Evolutionary conservation across 2,113 vertebrate genomes (phyloP), one percentile per base, ranked within the genome.

Genomic region (Poecilia latipinna): DNA sequence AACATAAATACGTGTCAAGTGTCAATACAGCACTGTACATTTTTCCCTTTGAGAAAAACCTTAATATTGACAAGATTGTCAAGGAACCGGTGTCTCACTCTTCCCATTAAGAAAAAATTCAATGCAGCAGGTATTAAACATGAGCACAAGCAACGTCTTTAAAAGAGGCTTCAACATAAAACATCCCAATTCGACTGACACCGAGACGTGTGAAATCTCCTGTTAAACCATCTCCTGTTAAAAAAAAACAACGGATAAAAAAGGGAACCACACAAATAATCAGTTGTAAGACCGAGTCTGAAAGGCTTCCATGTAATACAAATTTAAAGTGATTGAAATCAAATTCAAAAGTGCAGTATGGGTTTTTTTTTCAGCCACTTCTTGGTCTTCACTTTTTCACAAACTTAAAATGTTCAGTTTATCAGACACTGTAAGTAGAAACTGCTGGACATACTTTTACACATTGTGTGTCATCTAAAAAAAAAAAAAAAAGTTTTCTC

Each of bases 1-100:
- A 86, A 82, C 81, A 88, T 85, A 86, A 90, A 88, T 83, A 84
- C 8, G 68, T 68, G 68, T 79, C n/a, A 86, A 79, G 88, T 78
- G 86, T 86, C 82, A 89, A 89, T 88, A 89, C 75, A 80, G 28
- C 10, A 64, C 69, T 87, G 72, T 86, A 92, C 90, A 93, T 7
- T 42, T 63, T 81, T 88, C 73, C 74, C 61, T 78, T 79, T 72
- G 8, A n/a, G 75, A 26, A 70, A 62, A 75, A 51, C 29, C 22
- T 67, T 10, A 61, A 71, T 31, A 68, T 70, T 69, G 17, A 75
- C 42, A 24, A 78, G 86, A 88, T 90, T 90, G 88, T 89, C 80
- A 0, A 62, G n/a, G 33, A 75, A 31, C 66, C 24, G 19, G 72
- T 44, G 39, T 54, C 57, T 26, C 2, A 32, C 54, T 39, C 65